phyloP scores from a whole-genome alignment of 2,888 invertebrate species.

The Xanthostigma xanthostigma region DNA sequence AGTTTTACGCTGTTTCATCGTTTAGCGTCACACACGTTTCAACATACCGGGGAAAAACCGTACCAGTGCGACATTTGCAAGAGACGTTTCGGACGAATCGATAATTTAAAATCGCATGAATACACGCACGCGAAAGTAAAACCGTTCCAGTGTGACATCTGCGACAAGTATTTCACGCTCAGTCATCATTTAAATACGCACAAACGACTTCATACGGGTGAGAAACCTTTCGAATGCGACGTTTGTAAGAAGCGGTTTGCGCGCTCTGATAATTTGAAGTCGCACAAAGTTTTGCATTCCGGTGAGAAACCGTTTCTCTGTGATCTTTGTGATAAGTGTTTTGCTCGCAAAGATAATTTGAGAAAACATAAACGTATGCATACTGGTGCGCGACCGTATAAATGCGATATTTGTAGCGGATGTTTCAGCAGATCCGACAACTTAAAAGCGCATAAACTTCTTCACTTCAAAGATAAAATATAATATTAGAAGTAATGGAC shows the following conservation, averaged over 20 bases:
- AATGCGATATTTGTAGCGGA: background rate
- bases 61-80: constrained; percentile 42
- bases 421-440: background rate
- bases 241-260: too few species aligned
- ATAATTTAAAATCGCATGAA: constrained; percentile 41
- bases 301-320: background rate
- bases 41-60: constrained; percentile 38
- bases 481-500: too few species aligned
- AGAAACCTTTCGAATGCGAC: too few species aligned
- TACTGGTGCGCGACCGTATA: background rate
- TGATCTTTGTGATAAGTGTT: background rate
- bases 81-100: constrained; percentile 39
- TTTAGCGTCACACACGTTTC: too few species aligned
- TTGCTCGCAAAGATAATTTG: background rate
- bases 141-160: constrained; percentile 44
- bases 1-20: too few species aligned
- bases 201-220: too few species aligned
- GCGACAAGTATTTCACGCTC: constrained; percentile 21
- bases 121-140: constrained; percentile 37
- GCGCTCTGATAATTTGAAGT: too few species aligned
- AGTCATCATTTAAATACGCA: too few species aligned
- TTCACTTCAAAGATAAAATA: background rate
- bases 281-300: background rate
- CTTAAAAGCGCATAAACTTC: background rate
- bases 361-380: background rate